These are phyloP conservation scores for Mantis religiosa DNA, from an alignment of 2,888 invertebrate species.

Conservation along the genomic window DNA sequence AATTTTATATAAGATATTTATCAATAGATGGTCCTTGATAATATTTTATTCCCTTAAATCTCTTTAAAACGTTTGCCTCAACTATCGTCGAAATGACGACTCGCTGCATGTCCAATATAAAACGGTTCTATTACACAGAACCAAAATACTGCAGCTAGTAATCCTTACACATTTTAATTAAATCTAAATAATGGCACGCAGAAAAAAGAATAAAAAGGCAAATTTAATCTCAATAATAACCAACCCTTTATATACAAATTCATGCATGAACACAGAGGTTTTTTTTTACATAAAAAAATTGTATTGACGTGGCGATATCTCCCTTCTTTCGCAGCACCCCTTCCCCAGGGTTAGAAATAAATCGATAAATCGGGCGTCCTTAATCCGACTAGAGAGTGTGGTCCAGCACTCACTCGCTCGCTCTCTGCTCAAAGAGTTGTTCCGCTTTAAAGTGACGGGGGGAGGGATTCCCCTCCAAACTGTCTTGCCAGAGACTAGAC, in stretches of 20 bases:
- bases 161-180: neutral
- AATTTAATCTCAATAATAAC: neutral
- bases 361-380: neutral
- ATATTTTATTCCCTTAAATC: too few relatives aligned
- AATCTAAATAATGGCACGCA: neutral
- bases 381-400: neutral
- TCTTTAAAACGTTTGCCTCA: too few relatives aligned
- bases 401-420: neutral
- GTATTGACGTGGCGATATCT: neutral
- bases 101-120: too few relatives aligned
- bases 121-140: too few relatives aligned
- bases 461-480: neutral
- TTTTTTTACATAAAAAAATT: neutral
- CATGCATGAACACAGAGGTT: neutral
- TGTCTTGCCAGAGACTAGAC: slow-evolving; percentile 1
- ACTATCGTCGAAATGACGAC: too few relatives aligned
- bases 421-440: neutral
- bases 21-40: too few relatives aligned
- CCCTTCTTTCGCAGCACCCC: neutral
- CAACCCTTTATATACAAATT: neutral
- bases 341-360: neutral
- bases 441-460: neutral
- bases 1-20: too few relatives aligned
- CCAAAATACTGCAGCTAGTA: neutral
- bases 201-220: neutral